These are phyloP conservation scores for Rhinichthys klamathensis DNA, from an alignment of 2,113 vertebrate species.

Conservation along the genomic window DNA sequence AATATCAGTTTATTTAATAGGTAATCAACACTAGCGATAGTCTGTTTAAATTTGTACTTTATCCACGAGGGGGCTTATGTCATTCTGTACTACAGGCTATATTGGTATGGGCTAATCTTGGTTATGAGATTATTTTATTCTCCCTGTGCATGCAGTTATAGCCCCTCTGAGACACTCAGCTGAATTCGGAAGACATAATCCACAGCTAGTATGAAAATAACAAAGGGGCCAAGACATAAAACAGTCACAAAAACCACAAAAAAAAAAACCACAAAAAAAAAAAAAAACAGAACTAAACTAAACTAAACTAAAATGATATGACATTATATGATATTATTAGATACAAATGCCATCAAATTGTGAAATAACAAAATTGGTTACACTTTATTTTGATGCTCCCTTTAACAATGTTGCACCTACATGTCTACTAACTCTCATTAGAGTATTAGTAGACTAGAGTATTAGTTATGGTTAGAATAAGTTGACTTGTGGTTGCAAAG, in stretches of 20 bases:
- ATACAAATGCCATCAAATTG: not conserved
- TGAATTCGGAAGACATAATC: slow-evolving; percentile 44
- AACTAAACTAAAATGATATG: not conserved
- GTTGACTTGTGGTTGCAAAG: too few species aligned
- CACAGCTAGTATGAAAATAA: slow-evolving; percentile 31
- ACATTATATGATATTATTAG: not conserved
- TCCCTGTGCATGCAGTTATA: slow-evolving; percentile 4
- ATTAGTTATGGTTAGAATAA: too few species aligned
- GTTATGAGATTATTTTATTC: slow-evolving; percentile 32
- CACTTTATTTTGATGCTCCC: too few species aligned
- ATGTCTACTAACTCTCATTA: too few species aligned
- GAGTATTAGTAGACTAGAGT: too few species aligned
- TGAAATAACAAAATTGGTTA: not conserved
- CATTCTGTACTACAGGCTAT: slow-evolving; percentile 13
- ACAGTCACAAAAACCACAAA: not conserved
- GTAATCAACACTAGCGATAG: not conserved
- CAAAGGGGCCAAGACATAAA: not conserved
- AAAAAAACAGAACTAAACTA: too few species aligned
- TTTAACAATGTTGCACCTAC: too few species aligned
- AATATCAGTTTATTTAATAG: not conserved
- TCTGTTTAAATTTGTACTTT: not conserved
- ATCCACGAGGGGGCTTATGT: slow-evolving; percentile 9
- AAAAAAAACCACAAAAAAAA: too few species aligned
- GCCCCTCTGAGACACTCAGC: slow-evolving; percentile 26
- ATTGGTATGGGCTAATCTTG: slow-evolving; percentile 37